A percentile compares a stretch with the other conserved stretches of the same genome.
phyloP scores from a whole-genome alignment of 2,888 invertebrate species.

The Pachymerium ferrugineum region DNA sequence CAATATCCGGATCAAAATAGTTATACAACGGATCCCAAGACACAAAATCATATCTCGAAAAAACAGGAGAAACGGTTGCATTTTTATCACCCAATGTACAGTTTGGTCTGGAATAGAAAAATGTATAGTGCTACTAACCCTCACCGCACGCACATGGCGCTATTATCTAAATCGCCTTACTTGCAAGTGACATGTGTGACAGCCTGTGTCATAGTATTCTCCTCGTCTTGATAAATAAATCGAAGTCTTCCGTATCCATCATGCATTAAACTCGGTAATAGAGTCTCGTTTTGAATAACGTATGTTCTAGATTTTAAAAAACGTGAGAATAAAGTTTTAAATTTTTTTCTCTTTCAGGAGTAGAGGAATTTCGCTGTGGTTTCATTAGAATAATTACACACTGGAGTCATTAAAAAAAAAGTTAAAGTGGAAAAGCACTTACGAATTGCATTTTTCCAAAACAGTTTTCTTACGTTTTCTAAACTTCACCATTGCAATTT shows the following conservation, averaged over 20 bases:
- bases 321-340: too few relatives aligned
- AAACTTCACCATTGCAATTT: neutral
- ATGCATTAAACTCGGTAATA: conserved; percentile 20
- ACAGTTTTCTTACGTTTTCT: neutral
- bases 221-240: conserved; percentile 30
- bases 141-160: too few relatives aligned
- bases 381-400: too few relatives aligned
- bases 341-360: too few relatives aligned
- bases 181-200: neutral
- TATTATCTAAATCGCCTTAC: neutral
- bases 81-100: neutral
- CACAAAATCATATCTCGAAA: conserved; percentile 1
- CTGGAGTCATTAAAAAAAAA: too few relatives aligned
- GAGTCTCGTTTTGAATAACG: neutral
- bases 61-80: neutral
- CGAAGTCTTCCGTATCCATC: conserved; percentile 25
- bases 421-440: neutral
- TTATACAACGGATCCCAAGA: conserved; percentile 31
- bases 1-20: conserved; percentile 28
- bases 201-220: conserved; percentile 20
- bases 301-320: neutral
- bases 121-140: too few relatives aligned
- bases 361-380: too few relatives aligned
- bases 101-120: too few relatives aligned
- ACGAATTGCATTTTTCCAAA: conserved; percentile 5